phyloP scores from a whole-genome alignment of 2,113 vertebrate genomes.

The Mus musculus region DNA sequence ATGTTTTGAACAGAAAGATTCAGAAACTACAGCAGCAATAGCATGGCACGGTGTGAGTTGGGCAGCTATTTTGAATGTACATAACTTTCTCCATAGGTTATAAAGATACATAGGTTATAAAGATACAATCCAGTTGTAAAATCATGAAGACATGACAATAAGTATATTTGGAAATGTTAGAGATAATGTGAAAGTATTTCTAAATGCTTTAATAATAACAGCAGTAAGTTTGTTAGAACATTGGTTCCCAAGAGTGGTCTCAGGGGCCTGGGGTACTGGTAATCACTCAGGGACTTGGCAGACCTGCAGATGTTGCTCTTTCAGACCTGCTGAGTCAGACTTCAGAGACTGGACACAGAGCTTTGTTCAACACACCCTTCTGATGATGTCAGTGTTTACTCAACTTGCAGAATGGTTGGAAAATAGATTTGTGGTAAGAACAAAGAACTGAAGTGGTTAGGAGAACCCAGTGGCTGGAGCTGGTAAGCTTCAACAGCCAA shows the following conservation, averaged over 20 bases:
- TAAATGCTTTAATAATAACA: neutral
- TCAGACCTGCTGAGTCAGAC: neutral
- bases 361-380: neutral
- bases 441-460: neutral
- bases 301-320: neutral
- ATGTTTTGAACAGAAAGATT: neutral
- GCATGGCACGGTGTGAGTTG: neutral
- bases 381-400: neutral
- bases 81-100: neutral
- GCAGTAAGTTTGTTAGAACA: neutral
- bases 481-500: neutral
- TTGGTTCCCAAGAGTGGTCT: neutral
- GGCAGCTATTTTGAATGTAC: neutral
- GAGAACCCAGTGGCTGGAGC: neutral
- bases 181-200: neutral
- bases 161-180: slow-evolving; percentile 16
- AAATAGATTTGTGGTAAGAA: slow-evolving; percentile 5
- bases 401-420: neutral
- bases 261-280: neutral
- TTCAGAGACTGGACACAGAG: neutral
- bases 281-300: neutral
- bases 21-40: neutral
- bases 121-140: neutral
- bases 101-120: neutral
- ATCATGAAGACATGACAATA: slow-evolving; percentile 1